Evolutionary conservation across 2,888 invertebrate genomes (phyloP).

Genomic region (Seira musarum): DNA sequence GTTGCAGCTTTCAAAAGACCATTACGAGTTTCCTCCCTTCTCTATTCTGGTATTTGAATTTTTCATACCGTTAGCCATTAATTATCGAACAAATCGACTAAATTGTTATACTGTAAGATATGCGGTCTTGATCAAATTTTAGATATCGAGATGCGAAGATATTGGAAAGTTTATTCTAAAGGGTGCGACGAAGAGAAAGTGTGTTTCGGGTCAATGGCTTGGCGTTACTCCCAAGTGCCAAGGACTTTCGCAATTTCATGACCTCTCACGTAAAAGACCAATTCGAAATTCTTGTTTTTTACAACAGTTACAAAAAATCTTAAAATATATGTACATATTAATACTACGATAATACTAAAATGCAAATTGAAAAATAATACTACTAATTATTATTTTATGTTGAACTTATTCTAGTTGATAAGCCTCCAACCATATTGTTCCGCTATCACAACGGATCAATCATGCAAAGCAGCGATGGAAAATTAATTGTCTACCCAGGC

Average conservation of each 20-base stretch:
- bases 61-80: too few relatives aligned
- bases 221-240: conserved; percentile 84
- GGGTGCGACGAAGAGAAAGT: conserved; percentile 82
- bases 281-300: background rate
- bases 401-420: conserved; percentile 34
- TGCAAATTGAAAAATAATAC: too few relatives aligned
- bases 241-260: conserved; percentile 88
- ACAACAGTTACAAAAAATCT: too few relatives aligned
- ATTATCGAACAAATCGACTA: too few relatives aligned
- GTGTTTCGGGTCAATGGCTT: conserved; percentile 87
- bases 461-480: conserved; percentile 89
- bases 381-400: too few relatives aligned
- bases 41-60: conserved; percentile 79
- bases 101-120: too few relatives aligned
- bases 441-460: conserved; percentile 80
- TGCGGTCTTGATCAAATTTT: conserved; percentile 13
- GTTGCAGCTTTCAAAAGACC: conserved; percentile 82
- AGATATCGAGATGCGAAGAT: conserved; percentile 82
- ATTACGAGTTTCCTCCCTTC: conserved; percentile 85
- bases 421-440: conserved; percentile 64
- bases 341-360: too few relatives aligned
- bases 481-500: conserved; percentile 84
- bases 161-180: conserved; percentile 89
- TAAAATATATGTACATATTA: too few relatives aligned
- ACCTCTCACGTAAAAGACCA: conserved; percentile 83